Base-by-base conservation (phyloP, 2,888 invertebrate genomes). In the Napeogenes inachia region DNA sequence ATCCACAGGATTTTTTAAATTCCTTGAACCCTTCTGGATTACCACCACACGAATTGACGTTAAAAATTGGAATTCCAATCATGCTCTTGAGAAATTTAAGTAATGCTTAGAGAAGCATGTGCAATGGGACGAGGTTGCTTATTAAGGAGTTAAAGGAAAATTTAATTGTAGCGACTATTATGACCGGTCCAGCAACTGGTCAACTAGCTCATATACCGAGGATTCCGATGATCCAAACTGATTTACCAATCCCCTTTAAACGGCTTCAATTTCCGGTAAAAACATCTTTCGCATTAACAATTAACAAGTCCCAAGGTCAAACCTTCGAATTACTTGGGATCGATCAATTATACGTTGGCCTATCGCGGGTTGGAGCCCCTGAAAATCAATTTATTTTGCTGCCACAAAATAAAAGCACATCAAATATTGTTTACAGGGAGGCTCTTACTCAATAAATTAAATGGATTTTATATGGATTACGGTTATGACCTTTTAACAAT, bases 1-100 rank as follows among this genome's bases (percentile, higher is more conserved):
- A 72, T 12, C 71, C 71, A 53, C 68, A 72, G 59, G 68, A 73
- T 65, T 74, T 73, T 73, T 70, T 72, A 65, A 75, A 75, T 73
- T 75, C 70, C 2, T 57, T 73, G 4, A 72, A 70, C 50, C 71
- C 71, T 45, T 13, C 70, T 65, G 70, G 70, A 5, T 61, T 72
- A 13, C 67, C 70, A 60, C 66, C 71, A 35, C 71, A 71, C 54
- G 61, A 68, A 67, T 21, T 71, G 38, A 45, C 46, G 21, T 71
- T 70, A 67, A 71, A 60, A 56, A 35, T 35, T 35, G 35, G 35
- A 35, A 35, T 35, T 35, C 35, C 35, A 35, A 5, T 35, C 35
- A 59, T 61, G 59, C 57, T 60, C 45, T 57, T 57, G 13, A 56
- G 60, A 54, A 59, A 63, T 57, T 57, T 57, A 60, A 63, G 57